Evolutionary conservation across 2,888 invertebrate species (phyloP).

Genomic region (Xanthorhoe designata): DNA sequence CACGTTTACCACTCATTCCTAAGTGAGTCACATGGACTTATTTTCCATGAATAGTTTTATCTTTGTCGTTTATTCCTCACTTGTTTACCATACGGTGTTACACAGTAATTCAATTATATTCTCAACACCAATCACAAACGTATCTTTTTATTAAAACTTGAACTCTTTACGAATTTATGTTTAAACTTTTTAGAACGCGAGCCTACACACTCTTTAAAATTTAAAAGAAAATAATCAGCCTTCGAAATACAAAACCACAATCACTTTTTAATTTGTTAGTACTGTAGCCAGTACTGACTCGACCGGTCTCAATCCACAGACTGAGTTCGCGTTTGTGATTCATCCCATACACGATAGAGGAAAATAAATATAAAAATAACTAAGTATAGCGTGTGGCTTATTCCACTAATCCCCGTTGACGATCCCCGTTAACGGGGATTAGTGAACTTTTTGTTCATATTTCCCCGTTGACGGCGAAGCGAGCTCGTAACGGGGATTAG

Average conservation of each 20-base stretch:
- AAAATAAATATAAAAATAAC: constrained; percentile 59
- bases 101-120: background rate
- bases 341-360: constrained; percentile 66
- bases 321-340: constrained; percentile 65
- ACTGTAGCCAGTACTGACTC: constrained; percentile 42
- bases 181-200: constrained; percentile 5
- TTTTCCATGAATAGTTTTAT: constrained; percentile 20
- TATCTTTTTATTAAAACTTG: background rate
- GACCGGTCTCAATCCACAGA: constrained; percentile 64
- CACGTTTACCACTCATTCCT: constrained; percentile 19
- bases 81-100: background rate
- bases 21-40: constrained; percentile 22
- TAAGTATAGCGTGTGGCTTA: constrained; percentile 23
- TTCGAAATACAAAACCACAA: constrained; percentile 24
- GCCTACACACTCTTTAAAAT: background rate
- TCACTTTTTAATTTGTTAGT: constrained; percentile 8
- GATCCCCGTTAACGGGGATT: no score
- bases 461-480: no score
- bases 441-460: no score
- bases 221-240: constrained; percentile 16
- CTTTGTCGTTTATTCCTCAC: constrained; percentile 13
- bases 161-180: background rate
- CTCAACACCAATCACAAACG: background rate
- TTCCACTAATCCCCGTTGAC: no score
- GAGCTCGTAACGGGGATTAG: no score